Evolutionary conservation across 2,113 vertebrate species (phyloP), one percentile per base, ranked within the genome.

Genomic region (Heloderma charlesbogerti): DNA sequence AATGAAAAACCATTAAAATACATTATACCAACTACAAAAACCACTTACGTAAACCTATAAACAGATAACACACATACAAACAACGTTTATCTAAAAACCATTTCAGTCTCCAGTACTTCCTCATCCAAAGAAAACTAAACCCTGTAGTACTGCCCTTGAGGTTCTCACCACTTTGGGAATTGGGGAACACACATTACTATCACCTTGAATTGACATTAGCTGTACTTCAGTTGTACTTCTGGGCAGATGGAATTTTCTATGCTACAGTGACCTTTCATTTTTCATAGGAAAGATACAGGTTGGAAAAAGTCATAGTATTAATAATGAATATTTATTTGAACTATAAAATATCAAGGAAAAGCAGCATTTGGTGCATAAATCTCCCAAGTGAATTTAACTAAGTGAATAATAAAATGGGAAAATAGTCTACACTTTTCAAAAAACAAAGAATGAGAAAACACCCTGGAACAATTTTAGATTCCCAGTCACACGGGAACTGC

Each of bases 381-480:
- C 3, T 15, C 69, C 6, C 0, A 88, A 82, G 29, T 34, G 43
- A 88, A 75, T 63, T 89, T 57, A 63, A 57, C 75, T 71, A 80
- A 45, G 34, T 34, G 12, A 0, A 2, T 22, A 87, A 48, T 0
- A 6, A 88, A 51, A 40, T 63, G 63, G 80, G 22, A 22, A 51
- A 90, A 34, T 69, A 0, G 22, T 91, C 86, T 91, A 0, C 89
- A 3, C 89, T 87, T 81, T 45, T 13, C 86, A 91, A 90, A 92
- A 94, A 94, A 95, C 89, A 95, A 92, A 92, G 91, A 88, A 80
- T 96, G 96, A 96, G 94, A 72, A 95, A 83, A 96, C 96, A 84
- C 91, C 84, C 92, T 97, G 96, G 96, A 95, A 93, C 3, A 2
- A 67, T 66, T 9, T 0, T 0, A 12, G 12, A 69, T 74, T 93